Percentiles rank a stretch among this genome's conserved stretches.
Evolutionary conservation across 2,113 vertebrate species (phyloP).

Genomic region (Uria lomvia): DNA sequence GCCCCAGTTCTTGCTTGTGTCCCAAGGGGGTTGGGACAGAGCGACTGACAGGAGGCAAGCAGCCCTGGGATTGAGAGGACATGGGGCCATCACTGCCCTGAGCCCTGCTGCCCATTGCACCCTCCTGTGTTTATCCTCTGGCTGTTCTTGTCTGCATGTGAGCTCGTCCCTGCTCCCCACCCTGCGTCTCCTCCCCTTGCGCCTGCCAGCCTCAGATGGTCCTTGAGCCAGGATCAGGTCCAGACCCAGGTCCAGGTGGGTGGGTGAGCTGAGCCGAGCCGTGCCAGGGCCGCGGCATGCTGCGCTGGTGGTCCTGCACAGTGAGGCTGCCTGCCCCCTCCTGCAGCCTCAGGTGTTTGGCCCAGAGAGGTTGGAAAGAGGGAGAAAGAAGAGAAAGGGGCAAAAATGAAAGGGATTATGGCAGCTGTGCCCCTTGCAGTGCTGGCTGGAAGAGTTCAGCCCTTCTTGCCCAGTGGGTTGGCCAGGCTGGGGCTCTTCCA

Average conservation of each 20-base stretch:
- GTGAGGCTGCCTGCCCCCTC: neutral
- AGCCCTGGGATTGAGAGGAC: neutral
- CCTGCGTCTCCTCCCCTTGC: accelerated
- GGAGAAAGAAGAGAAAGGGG: neutral
- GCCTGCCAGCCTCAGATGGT: neutral
- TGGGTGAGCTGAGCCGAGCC: neutral
- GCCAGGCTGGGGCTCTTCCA: neutral
- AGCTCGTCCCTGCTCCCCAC: neutral
- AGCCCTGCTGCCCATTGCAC: neutral
- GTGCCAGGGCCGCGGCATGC: neutral
- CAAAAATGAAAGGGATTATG: neutral
- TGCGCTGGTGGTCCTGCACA: accelerated
- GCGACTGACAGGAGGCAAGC: neutral
- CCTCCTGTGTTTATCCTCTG: neutral
- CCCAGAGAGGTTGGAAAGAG: neutral
- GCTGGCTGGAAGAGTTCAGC: neutral
- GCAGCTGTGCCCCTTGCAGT: neutral
- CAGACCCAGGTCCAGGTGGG: neutral
- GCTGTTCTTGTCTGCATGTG: neutral
- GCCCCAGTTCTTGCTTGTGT: neutral
- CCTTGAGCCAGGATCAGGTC: neutral
- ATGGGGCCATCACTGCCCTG: accelerated
- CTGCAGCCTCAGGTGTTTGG: neutral
- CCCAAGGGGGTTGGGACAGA: neutral
- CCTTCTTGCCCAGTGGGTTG: neutral